Evolutionary conservation across 1,140 invertebrate genomes (phyloP).

Genomic region (Sinella curviseta): DNA sequence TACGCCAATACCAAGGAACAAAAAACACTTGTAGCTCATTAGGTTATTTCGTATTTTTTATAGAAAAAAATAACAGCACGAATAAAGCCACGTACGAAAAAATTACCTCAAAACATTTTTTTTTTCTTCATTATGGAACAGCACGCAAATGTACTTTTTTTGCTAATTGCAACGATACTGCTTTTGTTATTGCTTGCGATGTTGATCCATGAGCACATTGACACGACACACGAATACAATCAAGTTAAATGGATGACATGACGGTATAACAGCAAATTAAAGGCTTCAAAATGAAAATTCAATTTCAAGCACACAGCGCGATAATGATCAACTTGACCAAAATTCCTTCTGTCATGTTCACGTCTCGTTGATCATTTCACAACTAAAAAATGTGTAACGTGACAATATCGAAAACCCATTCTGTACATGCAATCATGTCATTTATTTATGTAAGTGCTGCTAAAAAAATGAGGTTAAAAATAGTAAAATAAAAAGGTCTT

Average conservation of each 20-base stretch:
- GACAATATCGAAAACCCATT: neutral
- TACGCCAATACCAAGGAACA: neutral
- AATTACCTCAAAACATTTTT: neutral
- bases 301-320: too few species aligned
- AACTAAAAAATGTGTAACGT: neutral
- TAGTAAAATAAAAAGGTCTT: neutral
- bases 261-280: too few species aligned
- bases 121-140: constrained; percentile 2
- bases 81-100: neutral
- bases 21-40: neutral
- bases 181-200: neutral
- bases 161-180: neutral
- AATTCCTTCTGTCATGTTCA: neutral
- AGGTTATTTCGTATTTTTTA: neutral
- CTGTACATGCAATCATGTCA: neutral
- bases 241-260: neutral
- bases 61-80: neutral
- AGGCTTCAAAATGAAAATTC: too few species aligned
- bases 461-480: constrained; percentile 1
- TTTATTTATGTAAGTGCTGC: neutral
- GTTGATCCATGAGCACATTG: neutral
- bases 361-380: neutral
- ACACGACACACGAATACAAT: neutral
- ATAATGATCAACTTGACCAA: neutral
- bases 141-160: neutral